Base-by-base conservation (phyloP, 2,888 invertebrate genomes). In the Rhogogaster chlorosoma region DNA sequence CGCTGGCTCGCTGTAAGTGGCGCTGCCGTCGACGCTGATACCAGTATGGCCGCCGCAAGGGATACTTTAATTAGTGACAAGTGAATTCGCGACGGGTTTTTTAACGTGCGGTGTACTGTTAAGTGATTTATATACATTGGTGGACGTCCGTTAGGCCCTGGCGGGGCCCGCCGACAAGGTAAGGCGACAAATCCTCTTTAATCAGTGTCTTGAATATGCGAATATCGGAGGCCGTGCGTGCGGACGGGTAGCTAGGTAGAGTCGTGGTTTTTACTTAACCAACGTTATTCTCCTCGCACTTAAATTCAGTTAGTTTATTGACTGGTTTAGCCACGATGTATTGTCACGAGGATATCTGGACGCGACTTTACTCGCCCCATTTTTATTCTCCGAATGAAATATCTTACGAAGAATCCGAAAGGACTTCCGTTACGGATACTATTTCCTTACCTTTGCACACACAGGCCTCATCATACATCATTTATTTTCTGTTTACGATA, bases 1-100 rank as follows among this genome's bases (percentile, higher is more conserved):
- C 61, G 26, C 22, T 18, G 3, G 4, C 1, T 29, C 6, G 57
- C 80, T 15, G 36, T 32, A 18, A 67, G 67, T 32, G 67, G 67
- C 15, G 67, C 67, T 18, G 29, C 3, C 1, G 0, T 38, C 53
- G 36, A 61, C 26, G 22, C 42, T 42, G 38, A 38, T 29, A 22
- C 64, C 67, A 83, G 83, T 83, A 83, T 83, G 83, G 83, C 83
- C 70, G 83, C 67, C 83, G 83, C 70, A 15, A 18, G 70, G 29
- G 67, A 67, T 18, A 67, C 45, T 83, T 67, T 83, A 67, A 83
- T 83, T 70, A 61, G 83, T 83, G 83, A 83, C 83, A 83, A 83
- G 83, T 83, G 83, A 83, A 67, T 70, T 83, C 67, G 83, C 45
- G 64, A 67, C 22, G 77, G 45, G 26, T 73, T 73, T 22, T 22